Evolutionary conservation across 2,797 vertebrate species (phyloP), one percentile per base, ranked within the genome.

Genomic region (Muscicapa comitata): DNA sequence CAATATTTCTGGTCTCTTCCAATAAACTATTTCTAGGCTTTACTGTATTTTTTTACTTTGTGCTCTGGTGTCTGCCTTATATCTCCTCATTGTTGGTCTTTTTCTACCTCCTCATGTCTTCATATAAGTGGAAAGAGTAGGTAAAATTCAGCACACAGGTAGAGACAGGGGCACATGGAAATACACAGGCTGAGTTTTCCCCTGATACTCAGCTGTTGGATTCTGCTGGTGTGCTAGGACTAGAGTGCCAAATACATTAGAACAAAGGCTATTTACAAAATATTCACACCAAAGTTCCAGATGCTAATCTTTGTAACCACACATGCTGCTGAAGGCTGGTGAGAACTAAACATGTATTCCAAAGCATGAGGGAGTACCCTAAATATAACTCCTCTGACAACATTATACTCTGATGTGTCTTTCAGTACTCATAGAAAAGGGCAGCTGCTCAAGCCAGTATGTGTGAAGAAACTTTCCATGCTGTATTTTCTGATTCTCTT

Each of bases 341-440:
- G 77, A 94, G 74, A 91, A 72, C 61, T 61, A 89, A 94, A 73
- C 0, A 1, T 1, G 6, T 94, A 77, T 38, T 94, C 86, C 71
- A 85, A 87, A 82, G 61, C 6, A 18, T 58, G 77, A 93, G 83
- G 51, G 71, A 92, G 48, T 65, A 87, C 51, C 74, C 86, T 96
- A 94, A 95, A 94, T 94, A 91, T 80, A 94, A 74, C 81, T 85
- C 53, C 61, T 92, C 67, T 91, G 80, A 92, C 58, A 88, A 55
- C 25, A 55, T 71, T 82, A 76, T 45, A 90, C 31, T 9, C 53
- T 84, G 71, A 79, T 90, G 23, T 48, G 58, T 74, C 67, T 95
- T 95, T 83, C 75, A 63, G 17, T 77, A 65, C 35, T 33, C 74
- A 50, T 6, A 76, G 71, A 89, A 89, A 92, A 93, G 45, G 78